These are phyloP conservation scores for Seira sanloemensis DNA, from an alignment of 2,888 invertebrate genomes.

Conservation along the genomic window DNA sequence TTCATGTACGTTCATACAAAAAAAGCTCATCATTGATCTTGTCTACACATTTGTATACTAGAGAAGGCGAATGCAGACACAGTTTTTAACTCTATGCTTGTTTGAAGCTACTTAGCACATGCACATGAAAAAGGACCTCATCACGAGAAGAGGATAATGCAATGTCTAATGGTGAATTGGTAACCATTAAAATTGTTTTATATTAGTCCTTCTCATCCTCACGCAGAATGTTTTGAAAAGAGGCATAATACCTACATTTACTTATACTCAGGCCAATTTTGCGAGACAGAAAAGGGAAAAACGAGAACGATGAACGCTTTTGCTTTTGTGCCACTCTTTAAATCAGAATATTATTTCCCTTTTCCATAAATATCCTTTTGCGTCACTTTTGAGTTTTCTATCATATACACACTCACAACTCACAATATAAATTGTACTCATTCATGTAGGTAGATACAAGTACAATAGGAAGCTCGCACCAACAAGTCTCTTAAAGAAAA, in stretches of 20 bases:
- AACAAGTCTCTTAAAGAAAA: neutral
- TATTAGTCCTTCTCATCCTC: neutral
- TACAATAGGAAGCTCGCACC: neutral
- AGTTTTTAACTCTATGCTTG: neutral
- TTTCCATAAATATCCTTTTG: slow-evolving; percentile 38
- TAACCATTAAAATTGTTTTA: neutral
- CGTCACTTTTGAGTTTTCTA: neutral
- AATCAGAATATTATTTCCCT: slow-evolving; percentile 39
- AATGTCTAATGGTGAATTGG: neutral
- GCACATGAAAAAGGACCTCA: neutral
- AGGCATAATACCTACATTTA: no score
- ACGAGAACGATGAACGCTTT: slow-evolving; percentile 60
- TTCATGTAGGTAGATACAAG: no score
- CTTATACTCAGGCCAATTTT: slow-evolving; percentile 29
- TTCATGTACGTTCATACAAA: slow-evolving; percentile 55
- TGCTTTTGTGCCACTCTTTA: slow-evolving; percentile 32
- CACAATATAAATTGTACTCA: no score
- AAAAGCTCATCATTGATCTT: slow-evolving; percentile 39
- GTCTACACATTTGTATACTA: neutral
- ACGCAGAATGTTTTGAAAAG: slow-evolving; percentile 8
- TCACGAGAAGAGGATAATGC: slow-evolving; percentile 19
- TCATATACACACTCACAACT: neutral
- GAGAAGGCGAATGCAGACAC: neutral
- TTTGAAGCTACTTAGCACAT: neutral
- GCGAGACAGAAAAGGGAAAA: slow-evolving; percentile 25